These are phyloP conservation scores for Chaetops frenatus DNA, from an alignment of 2,113 vertebrate genomes.

Conservation along the genomic window DNA sequence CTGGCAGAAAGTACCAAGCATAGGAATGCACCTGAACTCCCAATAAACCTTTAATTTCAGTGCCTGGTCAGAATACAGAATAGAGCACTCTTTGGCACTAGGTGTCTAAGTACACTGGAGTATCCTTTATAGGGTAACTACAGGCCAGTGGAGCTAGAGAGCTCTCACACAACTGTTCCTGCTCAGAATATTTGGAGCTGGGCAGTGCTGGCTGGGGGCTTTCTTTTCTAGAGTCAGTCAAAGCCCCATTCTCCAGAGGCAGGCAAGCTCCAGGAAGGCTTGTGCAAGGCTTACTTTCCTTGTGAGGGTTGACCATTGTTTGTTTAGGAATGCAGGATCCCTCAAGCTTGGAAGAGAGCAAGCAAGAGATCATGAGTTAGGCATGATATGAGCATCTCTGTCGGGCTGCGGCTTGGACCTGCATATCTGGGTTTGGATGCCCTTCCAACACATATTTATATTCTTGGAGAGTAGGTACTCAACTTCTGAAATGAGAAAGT, in stretches of 20 bases:
- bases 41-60: not conserved
- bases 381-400: not conserved
- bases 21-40: not conserved
- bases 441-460: accelerated
- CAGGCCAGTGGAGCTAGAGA: not conserved
- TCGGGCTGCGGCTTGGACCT: not conserved
- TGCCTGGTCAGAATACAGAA: not conserved
- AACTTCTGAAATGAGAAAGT: not conserved
- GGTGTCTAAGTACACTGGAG: not conserved
- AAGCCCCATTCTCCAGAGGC: not conserved
- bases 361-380: not conserved
- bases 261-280: not conserved
- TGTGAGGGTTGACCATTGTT: not conserved
- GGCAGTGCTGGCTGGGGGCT: accelerated
- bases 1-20: not conserved
- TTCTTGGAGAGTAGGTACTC: not conserved
- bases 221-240: not conserved
- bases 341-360: not conserved
- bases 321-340: not conserved
- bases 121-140: not conserved
- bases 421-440: not conserved
- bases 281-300: not conserved
- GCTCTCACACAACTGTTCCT: not conserved
- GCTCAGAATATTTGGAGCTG: not conserved
- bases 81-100: not conserved